Evolutionary conservation across 2,888 invertebrate species (phyloP).

Genomic region (Sesia apiformis): DNA sequence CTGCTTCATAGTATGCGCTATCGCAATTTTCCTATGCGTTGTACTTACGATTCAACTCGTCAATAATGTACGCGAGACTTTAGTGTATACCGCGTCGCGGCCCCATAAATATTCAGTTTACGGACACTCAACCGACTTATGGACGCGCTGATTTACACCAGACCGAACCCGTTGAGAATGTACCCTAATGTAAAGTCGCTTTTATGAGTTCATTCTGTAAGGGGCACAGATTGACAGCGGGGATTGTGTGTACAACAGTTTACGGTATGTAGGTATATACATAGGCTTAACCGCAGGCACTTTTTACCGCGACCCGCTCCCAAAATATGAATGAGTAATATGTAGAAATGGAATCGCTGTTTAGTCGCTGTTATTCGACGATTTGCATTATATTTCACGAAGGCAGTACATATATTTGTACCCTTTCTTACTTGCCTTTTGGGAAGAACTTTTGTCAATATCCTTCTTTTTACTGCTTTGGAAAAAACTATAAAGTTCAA

Average conservation of each 20-base stretch:
- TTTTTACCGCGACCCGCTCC: not conserved
- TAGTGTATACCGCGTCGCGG: constrained; percentile 18
- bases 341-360: not conserved
- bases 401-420: not conserved
- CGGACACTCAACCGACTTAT: constrained; percentile 38
- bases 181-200: constrained; percentile 16
- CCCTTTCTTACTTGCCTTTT: too few relatives aligned
- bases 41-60: too few relatives aligned
- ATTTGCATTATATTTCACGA: not conserved
- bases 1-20: too few relatives aligned
- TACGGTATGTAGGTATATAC: too few relatives aligned
- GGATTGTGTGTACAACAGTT: not conserved
- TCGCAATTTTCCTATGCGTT: too few relatives aligned
- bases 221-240: not conserved
- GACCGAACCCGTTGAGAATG: constrained; percentile 18
- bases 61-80: not conserved
- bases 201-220: not conserved
- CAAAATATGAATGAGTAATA: not conserved
- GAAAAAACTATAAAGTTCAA: too few relatives aligned
- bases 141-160: constrained; percentile 35
- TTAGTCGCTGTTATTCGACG: not conserved
- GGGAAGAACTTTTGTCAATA: too few relatives aligned
- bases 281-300: not conserved
- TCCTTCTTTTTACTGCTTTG: too few relatives aligned
- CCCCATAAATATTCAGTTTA: constrained; percentile 55